A percentile compares a stretch with the other conserved stretches of the same genome.
Evolutionary conservation across 1,140 invertebrate species (phyloP).

Genomic region (Asobara japonica): DNA sequence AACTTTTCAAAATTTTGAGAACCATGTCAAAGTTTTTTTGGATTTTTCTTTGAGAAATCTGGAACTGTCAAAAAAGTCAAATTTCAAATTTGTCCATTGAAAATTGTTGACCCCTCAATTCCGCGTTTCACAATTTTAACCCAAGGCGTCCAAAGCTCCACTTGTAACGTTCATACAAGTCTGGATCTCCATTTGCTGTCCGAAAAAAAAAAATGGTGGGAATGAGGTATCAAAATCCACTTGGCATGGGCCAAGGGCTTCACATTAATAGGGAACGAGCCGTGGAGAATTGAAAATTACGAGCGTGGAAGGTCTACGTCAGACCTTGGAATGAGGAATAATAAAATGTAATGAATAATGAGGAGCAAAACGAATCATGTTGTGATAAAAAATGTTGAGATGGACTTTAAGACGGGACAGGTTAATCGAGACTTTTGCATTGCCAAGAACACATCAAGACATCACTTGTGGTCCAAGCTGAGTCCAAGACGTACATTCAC

Average conservation of each 20-base stretch:
- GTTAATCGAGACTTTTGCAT: conserved; percentile 36
- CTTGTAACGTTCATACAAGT: no score
- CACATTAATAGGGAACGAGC: background rate
- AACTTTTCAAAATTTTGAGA: no score
- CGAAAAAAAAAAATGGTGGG: no score
- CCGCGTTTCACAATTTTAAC: no score
- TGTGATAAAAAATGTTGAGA: background rate
- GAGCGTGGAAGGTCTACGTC: background rate
- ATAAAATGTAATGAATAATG: background rate
- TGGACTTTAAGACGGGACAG: conserved; percentile 24
- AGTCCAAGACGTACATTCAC: background rate
- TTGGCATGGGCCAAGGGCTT: background rate
- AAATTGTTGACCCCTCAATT: no score
- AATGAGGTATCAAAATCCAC: no score
- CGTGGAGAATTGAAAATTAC: conserved; percentile 23
- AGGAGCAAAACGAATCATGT: background rate
- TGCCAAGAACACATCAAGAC: conserved; percentile 41
- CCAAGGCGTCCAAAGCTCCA: no score
- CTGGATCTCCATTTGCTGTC: no score
- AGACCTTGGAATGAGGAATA: background rate
- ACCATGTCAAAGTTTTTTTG: no score
- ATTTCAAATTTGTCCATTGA: no score
- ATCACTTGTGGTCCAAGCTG: conserved; percentile 34
- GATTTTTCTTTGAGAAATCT: no score
- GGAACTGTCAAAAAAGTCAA: no score